Percentiles rank a stretch among this genome's conserved stretches.
These are phyloP conservation scores for Chondrosia reniformis DNA, from an alignment of 37 sponge, comb jelly and placozoan species.

Conservation along the genomic window DNA sequence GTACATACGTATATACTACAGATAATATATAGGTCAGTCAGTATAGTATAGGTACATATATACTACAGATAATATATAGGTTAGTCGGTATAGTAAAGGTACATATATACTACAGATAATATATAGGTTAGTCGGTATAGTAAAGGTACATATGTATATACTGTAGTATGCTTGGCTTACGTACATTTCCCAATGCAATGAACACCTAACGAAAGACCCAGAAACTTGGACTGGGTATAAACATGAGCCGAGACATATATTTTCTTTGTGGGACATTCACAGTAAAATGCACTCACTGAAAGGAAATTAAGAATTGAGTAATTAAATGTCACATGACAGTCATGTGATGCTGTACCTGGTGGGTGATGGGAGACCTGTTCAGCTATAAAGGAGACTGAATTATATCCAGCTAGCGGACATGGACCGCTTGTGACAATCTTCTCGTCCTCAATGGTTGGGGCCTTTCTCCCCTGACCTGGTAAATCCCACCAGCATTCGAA, in stretches of 20 bases:
- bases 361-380: slow-evolving; percentile 99
- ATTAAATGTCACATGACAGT: no score
- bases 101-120: no score
- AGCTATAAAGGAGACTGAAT: slow-evolving; percentile 81
- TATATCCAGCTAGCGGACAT: slow-evolving; percentile 66
- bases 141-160: no score
- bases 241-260: slow-evolving; percentile 79
- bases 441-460: slow-evolving; percentile 21
- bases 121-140: no score
- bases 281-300: slow-evolving; percentile 92
- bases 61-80: no score
- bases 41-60: no score
- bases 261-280: slow-evolving; percentile 76
- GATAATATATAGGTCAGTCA: no score
- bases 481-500: slow-evolving; percentile 96
- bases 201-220: slow-evolving; percentile 94
- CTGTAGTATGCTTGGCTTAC: no score
- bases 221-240: slow-evolving; percentile 93
- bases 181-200: slow-evolving; percentile 83
- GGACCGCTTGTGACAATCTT: slow-evolving; percentile 63
- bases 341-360: no score
- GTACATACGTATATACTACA: no score
- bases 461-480: slow-evolving; percentile 17
- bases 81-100: no score
- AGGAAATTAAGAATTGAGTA: no score